phyloP scores from a whole-genome alignment of 2,113 vertebrate species.

The Chaetura pelagica region DNA sequence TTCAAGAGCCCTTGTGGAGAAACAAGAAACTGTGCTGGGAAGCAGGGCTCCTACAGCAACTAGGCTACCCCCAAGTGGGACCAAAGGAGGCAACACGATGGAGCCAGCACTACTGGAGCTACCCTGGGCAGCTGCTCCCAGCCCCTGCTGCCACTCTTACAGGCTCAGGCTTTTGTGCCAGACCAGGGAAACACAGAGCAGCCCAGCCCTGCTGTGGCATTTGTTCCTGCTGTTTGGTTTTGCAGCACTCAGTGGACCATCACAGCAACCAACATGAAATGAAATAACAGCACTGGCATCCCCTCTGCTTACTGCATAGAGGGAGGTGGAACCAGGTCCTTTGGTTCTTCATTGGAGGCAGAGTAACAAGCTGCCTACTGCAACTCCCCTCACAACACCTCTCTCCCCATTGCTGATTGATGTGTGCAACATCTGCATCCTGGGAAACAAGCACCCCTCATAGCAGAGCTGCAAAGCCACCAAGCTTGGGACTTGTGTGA shows the following conservation, averaged over 20 bases:
- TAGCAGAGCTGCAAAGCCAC: not conserved
- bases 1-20: not conserved
- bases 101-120: not conserved
- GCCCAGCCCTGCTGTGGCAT: not conserved
- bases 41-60: not conserved
- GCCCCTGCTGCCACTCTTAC: not conserved
- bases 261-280: not conserved
- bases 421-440: not conserved
- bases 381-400: not conserved
- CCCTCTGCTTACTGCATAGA: not conserved
- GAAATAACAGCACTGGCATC: accelerated
- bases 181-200: accelerated
- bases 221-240: not conserved
- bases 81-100: accelerated
- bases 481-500: not conserved
- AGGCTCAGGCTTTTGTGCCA: not conserved
- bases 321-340: not conserved
- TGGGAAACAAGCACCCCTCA: accelerated
- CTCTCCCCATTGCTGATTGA: not conserved
- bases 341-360: not conserved
- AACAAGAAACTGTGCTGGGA: not conserved
- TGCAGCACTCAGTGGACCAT: not conserved
- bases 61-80: accelerated
- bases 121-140: not conserved
- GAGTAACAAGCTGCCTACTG: not conserved